phyloP scores from a whole-genome alignment of 2,888 invertebrate genomes.

The Sericinus montela region DNA sequence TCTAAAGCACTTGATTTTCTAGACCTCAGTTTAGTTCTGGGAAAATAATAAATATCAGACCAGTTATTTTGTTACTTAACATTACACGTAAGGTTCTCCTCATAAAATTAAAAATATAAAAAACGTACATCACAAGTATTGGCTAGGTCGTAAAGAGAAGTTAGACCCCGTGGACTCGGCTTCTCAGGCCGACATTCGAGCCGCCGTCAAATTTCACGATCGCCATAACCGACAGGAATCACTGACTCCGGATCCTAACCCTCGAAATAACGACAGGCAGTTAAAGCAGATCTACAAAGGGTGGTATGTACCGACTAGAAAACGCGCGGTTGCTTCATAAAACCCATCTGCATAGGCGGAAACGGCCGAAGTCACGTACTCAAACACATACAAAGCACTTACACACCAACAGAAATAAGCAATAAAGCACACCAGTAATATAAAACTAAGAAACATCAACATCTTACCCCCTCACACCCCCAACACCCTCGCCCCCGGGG shows the following conservation, averaged over 20 bases:
- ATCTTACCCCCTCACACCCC: slow-evolving; percentile 58
- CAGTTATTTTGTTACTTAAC: too few relatives aligned
- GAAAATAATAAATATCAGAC: too few relatives aligned
- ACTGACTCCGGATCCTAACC: slow-evolving; percentile 24
- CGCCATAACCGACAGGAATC: slow-evolving; percentile 9
- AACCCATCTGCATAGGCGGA: slow-evolving; percentile 65
- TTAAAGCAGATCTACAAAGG: slow-evolving; percentile 34
- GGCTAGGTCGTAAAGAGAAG: slow-evolving; percentile 4
- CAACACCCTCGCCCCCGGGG: slow-evolving; percentile 45
- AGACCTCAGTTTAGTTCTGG: too few relatives aligned
- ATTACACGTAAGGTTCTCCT: too few relatives aligned
- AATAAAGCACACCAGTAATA: slow-evolving; percentile 78
- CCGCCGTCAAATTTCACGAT: background rate
- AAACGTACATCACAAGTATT: background rate
- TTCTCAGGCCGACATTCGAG: background rate
- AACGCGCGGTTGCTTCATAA: slow-evolving; percentile 31
- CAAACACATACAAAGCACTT: slow-evolving; percentile 29
- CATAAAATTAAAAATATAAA: slow-evolving; percentile 10
- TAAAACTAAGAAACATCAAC: slow-evolving; percentile 80
- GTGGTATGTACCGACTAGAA: slow-evolving; percentile 26
- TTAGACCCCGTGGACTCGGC: background rate
- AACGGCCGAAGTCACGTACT: slow-evolving; percentile 32
- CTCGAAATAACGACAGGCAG: slow-evolving; percentile 30
- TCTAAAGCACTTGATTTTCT: too few relatives aligned
- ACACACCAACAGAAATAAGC: slow-evolving; percentile 73